These are phyloP conservation scores for Cryptus viduatorius DNA, from an alignment of 2,888 invertebrate genomes.

Conservation along the genomic window DNA sequence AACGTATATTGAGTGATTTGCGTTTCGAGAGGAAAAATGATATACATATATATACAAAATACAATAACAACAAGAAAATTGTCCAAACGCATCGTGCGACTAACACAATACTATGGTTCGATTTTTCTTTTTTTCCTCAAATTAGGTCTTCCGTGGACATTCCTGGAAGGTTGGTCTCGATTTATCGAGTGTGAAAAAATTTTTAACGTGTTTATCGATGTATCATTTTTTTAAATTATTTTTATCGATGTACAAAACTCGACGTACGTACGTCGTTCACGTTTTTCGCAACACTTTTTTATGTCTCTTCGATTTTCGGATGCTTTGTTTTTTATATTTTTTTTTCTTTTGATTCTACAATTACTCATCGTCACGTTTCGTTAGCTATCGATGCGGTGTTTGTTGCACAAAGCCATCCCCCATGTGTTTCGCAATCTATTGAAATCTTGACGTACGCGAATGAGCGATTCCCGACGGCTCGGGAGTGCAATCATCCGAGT, in stretches of 20 bases:
- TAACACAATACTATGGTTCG: slow-evolving; percentile 77
- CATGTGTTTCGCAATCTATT: slow-evolving; percentile 49
- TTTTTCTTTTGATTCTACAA: slow-evolving; percentile 13
- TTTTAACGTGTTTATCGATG: slow-evolving; percentile 77
- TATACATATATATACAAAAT: background rate
- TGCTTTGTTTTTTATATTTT: slow-evolving; percentile 14
- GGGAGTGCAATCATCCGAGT: slow-evolving; percentile 51
- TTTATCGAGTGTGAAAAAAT: slow-evolving; percentile 82
- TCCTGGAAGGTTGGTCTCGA: slow-evolving; percentile 89
- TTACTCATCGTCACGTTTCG: slow-evolving; percentile 43
- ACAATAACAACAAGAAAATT: slow-evolving; percentile 14
- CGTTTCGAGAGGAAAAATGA: background rate
- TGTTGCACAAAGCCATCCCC: slow-evolving; percentile 13
- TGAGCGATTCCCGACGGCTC: slow-evolving; percentile 25
- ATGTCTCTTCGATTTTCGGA: slow-evolving; percentile 24
- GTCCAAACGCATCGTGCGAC: slow-evolving; percentile 56
- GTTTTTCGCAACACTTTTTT: slow-evolving; percentile 12
- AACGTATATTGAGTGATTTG: background rate
- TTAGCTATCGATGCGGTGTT: slow-evolving; percentile 21
- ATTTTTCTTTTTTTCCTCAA: slow-evolving; percentile 76
- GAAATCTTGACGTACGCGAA: slow-evolving; percentile 52
- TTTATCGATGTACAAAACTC: slow-evolving; percentile 1
- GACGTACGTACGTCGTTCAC: slow-evolving; percentile 16
- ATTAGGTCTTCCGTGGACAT: slow-evolving; percentile 89
- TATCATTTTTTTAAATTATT: slow-evolving; percentile 25